Evolutionary conservation across 2,797 vertebrate species (phyloP), one percentile per base, ranked within the genome.

Genomic region (Acridotheres tristis): DNA sequence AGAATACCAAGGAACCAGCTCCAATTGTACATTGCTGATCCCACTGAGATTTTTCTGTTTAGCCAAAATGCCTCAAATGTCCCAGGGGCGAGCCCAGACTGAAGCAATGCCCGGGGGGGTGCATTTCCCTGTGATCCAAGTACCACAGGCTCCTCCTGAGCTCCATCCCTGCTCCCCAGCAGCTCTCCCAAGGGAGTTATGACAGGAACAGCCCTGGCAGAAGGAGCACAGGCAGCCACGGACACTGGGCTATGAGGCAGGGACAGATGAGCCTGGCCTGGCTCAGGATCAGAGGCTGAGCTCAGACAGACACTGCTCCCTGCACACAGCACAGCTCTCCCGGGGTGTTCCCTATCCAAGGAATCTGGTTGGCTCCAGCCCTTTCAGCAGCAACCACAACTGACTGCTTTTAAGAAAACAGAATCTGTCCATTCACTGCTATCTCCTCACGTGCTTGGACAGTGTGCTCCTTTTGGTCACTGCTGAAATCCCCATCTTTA

Each of bases 71-170:
- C 25, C 61, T 16, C 26, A 4, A 34, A 34, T 48, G 77, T 9
- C 48, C 13, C 51, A 57, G 48, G 59, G 23, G 0, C 6, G n/a
- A 78, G 32, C 23, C 40, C 42, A 19, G 19, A 16, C 2, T 7
- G 29, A 34, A 50, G 67, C 0, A 0, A 22, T 12, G 38, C 20
- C 23, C 5, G 27, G 5, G 4, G 32, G 54, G 22, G 55, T 47
- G 43, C 30, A 2, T 3, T 48, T 59, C 59, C 40, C 51, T 51
- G 14, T 1, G n/a, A 67, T 5, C 5, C 17, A 32, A 34, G 13
- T 0, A 25, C 2, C 55, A 59, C 54, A 66, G 43, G 1, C 25
- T 58, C 7, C 55, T 79, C 9, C 59, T 61, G 7, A 58, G 58
- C 5, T 27, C 69, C 72, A 59, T 0, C 63, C 23, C 85, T 76